Evolutionary conservation across 2,113 vertebrate genomes (phyloP).

Genomic region (Okapia johnstoni): DNA sequence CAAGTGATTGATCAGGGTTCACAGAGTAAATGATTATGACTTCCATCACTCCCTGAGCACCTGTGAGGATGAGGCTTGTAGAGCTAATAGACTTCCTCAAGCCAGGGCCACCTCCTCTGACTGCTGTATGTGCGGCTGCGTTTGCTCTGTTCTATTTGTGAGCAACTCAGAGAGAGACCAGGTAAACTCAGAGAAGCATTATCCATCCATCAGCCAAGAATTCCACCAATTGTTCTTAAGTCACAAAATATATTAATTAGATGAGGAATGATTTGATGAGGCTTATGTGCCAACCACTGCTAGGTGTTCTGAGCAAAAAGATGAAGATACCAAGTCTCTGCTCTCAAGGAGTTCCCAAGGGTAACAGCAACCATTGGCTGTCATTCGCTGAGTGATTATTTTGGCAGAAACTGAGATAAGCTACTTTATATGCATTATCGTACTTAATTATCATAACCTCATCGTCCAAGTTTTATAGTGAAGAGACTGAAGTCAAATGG

Average conservation of each 20-base stretch:
- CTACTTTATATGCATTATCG: neutral
- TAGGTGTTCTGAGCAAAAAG: neutral
- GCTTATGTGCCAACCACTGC: neutral
- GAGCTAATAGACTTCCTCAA: neutral
- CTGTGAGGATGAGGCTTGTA: neutral
- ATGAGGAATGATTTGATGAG: neutral
- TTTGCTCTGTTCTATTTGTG: neutral
- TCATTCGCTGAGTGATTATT: neutral
- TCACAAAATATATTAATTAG: neutral
- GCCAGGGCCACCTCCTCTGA: neutral
- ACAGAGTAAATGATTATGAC: neutral
- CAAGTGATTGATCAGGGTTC: slow-evolving; percentile 40
- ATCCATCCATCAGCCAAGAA: neutral
- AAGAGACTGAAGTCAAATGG: neutral
- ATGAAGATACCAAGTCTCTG: neutral
- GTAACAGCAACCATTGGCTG: neutral
- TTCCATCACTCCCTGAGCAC: neutral
- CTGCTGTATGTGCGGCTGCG: neutral
- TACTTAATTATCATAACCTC: neutral
- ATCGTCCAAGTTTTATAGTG: neutral
- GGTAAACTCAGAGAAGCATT: neutral
- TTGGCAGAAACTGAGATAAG: neutral
- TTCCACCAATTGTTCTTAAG: neutral
- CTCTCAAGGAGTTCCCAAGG: neutral
- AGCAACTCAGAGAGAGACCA: neutral